A percentile compares a stretch with the other conserved stretches of the same genome.
These are phyloP conservation scores for Samia ricini DNA, from an alignment of 1,140 invertebrate species.

Conservation along the genomic window DNA sequence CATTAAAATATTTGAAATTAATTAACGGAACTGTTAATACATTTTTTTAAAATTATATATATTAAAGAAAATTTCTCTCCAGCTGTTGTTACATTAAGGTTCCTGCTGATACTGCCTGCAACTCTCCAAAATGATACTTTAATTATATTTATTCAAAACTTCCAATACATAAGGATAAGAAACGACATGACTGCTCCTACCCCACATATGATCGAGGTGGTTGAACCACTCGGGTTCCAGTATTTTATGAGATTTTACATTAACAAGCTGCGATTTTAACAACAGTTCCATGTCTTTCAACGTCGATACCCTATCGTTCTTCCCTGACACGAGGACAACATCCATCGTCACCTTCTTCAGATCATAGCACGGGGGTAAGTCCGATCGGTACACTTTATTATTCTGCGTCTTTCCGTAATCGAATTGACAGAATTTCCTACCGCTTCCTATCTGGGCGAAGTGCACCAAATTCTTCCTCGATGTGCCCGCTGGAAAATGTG, in stretches of 20 bases:
- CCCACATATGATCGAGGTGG: slow-evolving; percentile 32
- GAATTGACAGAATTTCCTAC: slow-evolving; percentile 51
- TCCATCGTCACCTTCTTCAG: slow-evolving; percentile 75
- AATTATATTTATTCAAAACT: slow-evolving; percentile 5
- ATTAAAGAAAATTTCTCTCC: too few species aligned
- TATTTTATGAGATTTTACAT: slow-evolving; percentile 33
- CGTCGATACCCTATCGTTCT: slow-evolving; percentile 78
- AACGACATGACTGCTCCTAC: slow-evolving; percentile 6
- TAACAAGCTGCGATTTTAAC: slow-evolving; percentile 59
- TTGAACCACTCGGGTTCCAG: slow-evolving; percentile 23
- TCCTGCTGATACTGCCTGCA: too few species aligned
- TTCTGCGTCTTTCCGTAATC: slow-evolving; percentile 76
- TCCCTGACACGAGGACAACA: slow-evolving; percentile 76
- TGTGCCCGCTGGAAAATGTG: slow-evolving; percentile 28
- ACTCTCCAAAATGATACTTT: neutral
- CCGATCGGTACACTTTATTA: slow-evolving; percentile 63
- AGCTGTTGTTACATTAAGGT: too few species aligned
- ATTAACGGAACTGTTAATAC: too few species aligned
- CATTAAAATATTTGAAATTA: too few species aligned
- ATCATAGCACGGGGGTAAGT: slow-evolving; percentile 76
- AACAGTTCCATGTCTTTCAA: slow-evolving; percentile 76
- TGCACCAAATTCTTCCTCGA: slow-evolving; percentile 84
- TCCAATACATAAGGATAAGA: slow-evolving; percentile 15
- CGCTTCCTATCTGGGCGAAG: slow-evolving; percentile 74
- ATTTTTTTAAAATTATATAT: too few species aligned